phyloP scores from a whole-genome alignment of 2,113 vertebrate species.

The Gasterosteus aculeatus region DNA sequence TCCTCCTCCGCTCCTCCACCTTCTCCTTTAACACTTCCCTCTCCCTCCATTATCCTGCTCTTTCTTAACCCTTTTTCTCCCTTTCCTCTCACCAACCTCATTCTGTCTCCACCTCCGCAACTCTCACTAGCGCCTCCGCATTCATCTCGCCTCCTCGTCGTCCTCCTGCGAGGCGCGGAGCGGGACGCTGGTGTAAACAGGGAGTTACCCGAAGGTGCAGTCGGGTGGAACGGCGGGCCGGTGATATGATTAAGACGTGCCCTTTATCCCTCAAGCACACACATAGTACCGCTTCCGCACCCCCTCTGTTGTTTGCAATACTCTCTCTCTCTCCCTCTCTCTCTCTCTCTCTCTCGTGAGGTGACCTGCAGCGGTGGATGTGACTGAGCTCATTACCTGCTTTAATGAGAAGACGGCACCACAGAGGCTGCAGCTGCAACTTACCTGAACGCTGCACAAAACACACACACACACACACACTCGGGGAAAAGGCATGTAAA shows the following conservation, averaged over 20 bases:
- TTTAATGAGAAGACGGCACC: conserved; percentile 79
- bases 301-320: conserved; percentile 60
- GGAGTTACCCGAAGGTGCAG: conserved; percentile 71
- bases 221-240: conserved; percentile 63
- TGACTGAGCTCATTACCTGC: conserved; percentile 78
- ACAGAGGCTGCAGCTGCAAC: conserved; percentile 74
- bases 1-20: conserved; percentile 52
- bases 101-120: conserved; percentile 57
- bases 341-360: conserved; percentile 36
- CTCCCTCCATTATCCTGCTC: conserved; percentile 54
- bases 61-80: conserved; percentile 62
- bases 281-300: conserved; percentile 25
- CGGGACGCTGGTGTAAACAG: conserved; percentile 61
- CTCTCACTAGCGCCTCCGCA: conserved; percentile 16
- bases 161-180: conserved; percentile 23
- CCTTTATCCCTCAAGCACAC: conserved; percentile 48
- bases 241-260: conserved; percentile 76
- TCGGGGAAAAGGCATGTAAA: conserved; percentile 57
- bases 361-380: conserved; percentile 75
- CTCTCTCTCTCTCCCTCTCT: no score
- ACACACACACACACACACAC: conserved; percentile 30
- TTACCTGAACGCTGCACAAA: conserved; percentile 60
- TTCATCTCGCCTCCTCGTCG: conserved; percentile 24
- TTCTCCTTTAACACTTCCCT: conserved; percentile 65
- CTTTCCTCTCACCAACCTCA: conserved; percentile 57